phyloP scores from a whole-genome alignment of 2,113 vertebrate species.

The Dipodomys spectabilis region DNA sequence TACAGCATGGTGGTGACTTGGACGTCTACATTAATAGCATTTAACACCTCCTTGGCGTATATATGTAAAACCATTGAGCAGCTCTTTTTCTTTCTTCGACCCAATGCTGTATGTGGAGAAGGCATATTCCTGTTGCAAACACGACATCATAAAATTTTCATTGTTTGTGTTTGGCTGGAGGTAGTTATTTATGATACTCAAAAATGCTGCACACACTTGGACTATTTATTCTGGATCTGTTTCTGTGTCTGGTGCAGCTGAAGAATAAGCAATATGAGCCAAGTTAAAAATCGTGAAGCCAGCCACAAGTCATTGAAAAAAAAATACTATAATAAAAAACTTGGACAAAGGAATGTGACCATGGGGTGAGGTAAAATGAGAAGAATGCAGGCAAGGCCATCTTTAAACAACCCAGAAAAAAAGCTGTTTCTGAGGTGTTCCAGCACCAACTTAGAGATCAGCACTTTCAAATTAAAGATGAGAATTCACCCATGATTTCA shows the following conservation, averaged over 20 bases:
- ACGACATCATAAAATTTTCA: neutral
- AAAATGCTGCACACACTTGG: neutral
- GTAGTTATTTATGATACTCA: constrained; percentile 43
- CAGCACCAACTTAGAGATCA: neutral
- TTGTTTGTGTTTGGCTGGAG: constrained; percentile 24
- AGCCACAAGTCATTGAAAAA: constrained; percentile 67
- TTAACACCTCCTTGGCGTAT: neutral
- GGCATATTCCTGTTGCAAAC: neutral
- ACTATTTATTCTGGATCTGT: constrained; percentile 64
- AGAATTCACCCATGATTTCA: neutral
- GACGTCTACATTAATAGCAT: neutral
- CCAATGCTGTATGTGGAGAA: neutral
- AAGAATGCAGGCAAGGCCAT: constrained; percentile 51
- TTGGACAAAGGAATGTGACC: constrained; percentile 39
- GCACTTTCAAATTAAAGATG: constrained; percentile 17
- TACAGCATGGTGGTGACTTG: neutral
- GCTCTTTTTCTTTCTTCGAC: neutral
- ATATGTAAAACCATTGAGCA: neutral
- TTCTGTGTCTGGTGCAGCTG: constrained; percentile 63
- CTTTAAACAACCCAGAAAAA: neutral
- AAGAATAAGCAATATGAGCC: constrained; percentile 63
- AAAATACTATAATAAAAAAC: constrained; percentile 30
- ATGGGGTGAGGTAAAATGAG: constrained; percentile 50
- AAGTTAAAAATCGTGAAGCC: constrained; percentile 67
- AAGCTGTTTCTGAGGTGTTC: neutral